phyloP scores from a whole-genome alignment of 2,113 vertebrate species.

The Rhinoptilus africanus region DNA sequence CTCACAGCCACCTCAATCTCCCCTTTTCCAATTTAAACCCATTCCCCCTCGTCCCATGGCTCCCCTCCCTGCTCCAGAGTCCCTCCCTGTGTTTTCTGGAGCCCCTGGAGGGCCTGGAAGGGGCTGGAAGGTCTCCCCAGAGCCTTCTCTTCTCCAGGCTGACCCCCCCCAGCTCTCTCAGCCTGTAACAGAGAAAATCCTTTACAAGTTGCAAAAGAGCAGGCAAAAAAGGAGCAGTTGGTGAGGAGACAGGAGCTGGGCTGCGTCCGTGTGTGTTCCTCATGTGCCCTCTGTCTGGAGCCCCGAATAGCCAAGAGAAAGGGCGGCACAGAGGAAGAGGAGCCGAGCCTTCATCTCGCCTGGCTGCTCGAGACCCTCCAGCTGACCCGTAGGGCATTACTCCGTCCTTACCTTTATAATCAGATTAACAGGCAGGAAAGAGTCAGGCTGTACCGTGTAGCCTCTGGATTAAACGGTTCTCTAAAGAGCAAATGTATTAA shows the following conservation, averaged over 20 bases:
- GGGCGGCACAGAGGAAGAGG: not conserved
- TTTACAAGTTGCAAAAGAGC: fast-evolving
- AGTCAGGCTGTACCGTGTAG: not conserved
- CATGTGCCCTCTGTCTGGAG: not conserved
- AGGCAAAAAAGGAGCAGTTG: not conserved
- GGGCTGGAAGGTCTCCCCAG: not conserved
- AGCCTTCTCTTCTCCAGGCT: not conserved
- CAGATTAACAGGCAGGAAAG: slow-evolving; percentile 23
- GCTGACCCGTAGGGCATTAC: not conserved
- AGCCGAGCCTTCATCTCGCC: not conserved
- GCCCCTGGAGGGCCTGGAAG: not conserved
- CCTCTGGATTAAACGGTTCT: not conserved
- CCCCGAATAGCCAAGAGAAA: not conserved
- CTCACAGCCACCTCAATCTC: too few species aligned
- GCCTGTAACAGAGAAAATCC: not conserved
- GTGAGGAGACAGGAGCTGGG: not conserved
- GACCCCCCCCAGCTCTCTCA: not conserved
- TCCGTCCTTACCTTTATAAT: not conserved
- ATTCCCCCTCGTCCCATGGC: too few species aligned
- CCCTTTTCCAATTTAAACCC: too few species aligned
- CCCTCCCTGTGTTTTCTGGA: not conserved
- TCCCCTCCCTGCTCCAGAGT: too few species aligned
- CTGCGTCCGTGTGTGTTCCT: fast-evolving
- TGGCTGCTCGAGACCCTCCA: not conserved
- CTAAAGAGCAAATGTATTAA: slow-evolving; percentile 18